phyloP scores from a whole-genome alignment of 2,888 invertebrate genomes.

The Venustoraphidia nigricollis region DNA sequence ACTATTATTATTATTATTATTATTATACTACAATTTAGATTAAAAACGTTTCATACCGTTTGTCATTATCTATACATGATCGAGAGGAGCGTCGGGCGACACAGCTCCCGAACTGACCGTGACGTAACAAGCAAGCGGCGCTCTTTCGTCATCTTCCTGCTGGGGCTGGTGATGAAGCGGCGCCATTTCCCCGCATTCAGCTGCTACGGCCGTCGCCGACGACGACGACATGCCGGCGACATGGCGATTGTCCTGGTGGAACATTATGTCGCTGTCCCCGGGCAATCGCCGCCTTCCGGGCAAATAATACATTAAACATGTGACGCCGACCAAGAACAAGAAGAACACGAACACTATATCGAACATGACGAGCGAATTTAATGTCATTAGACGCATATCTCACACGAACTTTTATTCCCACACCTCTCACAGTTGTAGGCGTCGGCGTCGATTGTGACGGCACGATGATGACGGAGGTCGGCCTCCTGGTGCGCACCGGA shows the following conservation, averaged over 20 bases:
- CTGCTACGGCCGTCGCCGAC: too few species aligned
- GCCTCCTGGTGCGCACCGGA: too few species aligned
- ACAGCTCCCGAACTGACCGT: conserved; percentile 15
- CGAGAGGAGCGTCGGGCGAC: conserved; percentile 21
- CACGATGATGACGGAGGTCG: too few species aligned
- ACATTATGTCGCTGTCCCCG: conserved; percentile 27
- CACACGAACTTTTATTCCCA: conserved; percentile 22
- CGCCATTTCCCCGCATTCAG: too few species aligned
- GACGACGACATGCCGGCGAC: conserved; percentile 21
- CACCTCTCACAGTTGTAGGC: not conserved
- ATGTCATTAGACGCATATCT: conserved; percentile 66
- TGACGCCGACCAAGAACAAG: conserved; percentile 69
- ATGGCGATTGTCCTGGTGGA: conserved; percentile 26
- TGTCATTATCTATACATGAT: conserved; percentile 22
- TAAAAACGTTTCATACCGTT: too few species aligned
- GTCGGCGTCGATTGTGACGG: too few species aligned
- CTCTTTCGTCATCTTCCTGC: conserved; percentile 1
- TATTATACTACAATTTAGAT: too few species aligned
- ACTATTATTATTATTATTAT: too few species aligned
- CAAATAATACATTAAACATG: conserved; percentile 68
- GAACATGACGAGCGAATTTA: conserved; percentile 78
- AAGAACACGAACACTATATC: conserved; percentile 78
- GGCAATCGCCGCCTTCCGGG: conserved; percentile 35
- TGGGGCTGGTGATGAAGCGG: not conserved
- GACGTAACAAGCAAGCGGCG: conserved; percentile 8